Conservation (phyloP, 2,888 invertebrate species). For the Margaritifera margaritifera region DNA sequence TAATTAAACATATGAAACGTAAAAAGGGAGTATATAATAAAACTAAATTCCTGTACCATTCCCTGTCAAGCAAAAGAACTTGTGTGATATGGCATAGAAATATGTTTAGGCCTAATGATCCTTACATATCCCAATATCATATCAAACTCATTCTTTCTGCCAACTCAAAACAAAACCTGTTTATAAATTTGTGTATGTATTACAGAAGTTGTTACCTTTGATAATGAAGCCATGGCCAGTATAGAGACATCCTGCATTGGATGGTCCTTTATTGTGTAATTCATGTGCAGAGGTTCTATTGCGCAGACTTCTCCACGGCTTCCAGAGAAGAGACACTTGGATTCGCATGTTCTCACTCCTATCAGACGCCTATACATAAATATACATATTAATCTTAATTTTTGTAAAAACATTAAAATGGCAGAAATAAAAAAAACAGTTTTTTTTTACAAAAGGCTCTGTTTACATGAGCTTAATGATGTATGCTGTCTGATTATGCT, state of each 20-base stretch:
- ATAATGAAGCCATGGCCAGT: constrained; percentile 93
- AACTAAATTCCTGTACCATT: no score
- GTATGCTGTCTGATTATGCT: no score
- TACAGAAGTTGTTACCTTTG: constrained; percentile 79
- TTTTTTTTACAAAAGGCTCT: background rate
- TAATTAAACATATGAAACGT: no score
- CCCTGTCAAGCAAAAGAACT: no score
- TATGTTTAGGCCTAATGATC: no score
- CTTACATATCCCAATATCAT: no score
- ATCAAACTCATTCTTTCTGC: no score
- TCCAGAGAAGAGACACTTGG: constrained; percentile 94
- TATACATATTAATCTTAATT: background rate
- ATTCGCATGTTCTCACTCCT: constrained; percentile 90
- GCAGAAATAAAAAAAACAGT: background rate
- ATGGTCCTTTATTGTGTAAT: constrained; percentile 76
- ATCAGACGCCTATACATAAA: constrained; percentile 79
- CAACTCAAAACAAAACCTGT: no score
- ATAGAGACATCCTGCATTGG: constrained; percentile 84
- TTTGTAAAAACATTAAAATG: background rate
- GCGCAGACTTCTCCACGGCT: constrained; percentile 92
- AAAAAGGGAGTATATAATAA: no score
- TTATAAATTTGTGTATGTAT: background rate
- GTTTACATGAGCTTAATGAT: background rate
- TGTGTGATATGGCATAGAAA: no score
- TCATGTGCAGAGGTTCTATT: constrained; percentile 81